These are phyloP conservation scores for Acanthococcus lagerstroemiae DNA, from an alignment of 2,888 invertebrate species.

Conservation along the genomic window DNA sequence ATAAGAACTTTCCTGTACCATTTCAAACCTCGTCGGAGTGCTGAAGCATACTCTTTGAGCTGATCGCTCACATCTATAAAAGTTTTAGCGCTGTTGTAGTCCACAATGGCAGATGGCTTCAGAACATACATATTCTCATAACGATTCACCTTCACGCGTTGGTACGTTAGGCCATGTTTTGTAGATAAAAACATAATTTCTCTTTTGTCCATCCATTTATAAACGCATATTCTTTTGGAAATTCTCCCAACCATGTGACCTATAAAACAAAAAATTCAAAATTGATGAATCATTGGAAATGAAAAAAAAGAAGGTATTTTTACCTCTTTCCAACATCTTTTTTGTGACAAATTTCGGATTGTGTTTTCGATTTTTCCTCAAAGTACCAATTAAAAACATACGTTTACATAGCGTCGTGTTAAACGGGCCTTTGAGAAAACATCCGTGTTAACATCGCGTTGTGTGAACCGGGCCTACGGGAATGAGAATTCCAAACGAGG, in stretches of 20 bases:
- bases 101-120: constrained; percentile 12
- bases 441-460: constrained; percentile 28
- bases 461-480: too few relatives aligned
- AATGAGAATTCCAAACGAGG: too few relatives aligned
- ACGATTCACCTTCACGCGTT: not conserved
- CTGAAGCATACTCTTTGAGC: not conserved
- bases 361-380: constrained; percentile 8
- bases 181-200: constrained; percentile 20
- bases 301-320: not conserved
- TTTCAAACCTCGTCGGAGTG: constrained; percentile 6
- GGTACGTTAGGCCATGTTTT: constrained; percentile 1
- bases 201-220: constrained; percentile 19
- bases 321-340: constrained; percentile 2
- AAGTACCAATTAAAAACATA: constrained; percentile 24
- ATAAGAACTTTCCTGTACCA: constrained; percentile 18
- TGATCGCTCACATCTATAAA: constrained; percentile 15
- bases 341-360: constrained; percentile 10
- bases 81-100: constrained; percentile 16
- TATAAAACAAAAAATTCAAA: not conserved
- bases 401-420: constrained; percentile 2
- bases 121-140: not conserved
- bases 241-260: not conserved
- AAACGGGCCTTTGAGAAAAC: constrained; percentile 6
- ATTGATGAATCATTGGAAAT: not conserved
- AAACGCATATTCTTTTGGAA: not conserved